A percentile compares a stretch with the other conserved stretches of the same genome.
These are phyloP conservation scores for Egretta garzetta DNA, from an alignment of 2,113 vertebrate species.

Conservation along the genomic window DNA sequence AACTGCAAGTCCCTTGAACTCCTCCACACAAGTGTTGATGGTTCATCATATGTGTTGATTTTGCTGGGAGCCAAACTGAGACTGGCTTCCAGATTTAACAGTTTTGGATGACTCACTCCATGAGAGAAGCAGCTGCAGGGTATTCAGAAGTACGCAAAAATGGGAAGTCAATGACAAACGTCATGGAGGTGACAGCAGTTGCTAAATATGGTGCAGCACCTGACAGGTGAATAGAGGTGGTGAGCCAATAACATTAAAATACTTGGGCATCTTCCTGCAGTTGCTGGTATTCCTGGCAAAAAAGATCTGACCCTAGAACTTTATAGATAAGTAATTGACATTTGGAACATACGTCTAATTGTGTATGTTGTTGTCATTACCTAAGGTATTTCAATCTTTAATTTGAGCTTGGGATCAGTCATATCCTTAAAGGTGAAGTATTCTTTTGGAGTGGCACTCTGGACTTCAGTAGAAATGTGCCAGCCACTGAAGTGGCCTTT, in stretches of 20 bases:
- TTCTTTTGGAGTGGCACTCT: neutral
- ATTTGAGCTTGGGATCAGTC: neutral
- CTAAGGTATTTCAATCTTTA: neutral
- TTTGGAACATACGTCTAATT: neutral
- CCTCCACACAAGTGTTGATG: neutral
- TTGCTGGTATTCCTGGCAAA: neutral
- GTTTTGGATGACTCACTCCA: slow-evolving; percentile 21
- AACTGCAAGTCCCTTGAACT: neutral
- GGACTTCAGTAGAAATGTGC: neutral
- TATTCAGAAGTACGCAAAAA: neutral
- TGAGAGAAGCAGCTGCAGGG: slow-evolving; percentile 37
- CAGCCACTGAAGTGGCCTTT: neutral
- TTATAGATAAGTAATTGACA: neutral
- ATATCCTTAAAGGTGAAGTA: neutral
- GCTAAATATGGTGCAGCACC: neutral
- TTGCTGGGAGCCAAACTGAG: neutral
- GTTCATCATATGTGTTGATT: slow-evolving; percentile 13
- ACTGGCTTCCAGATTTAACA: slow-evolving; percentile 4
- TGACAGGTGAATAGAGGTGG: neutral
- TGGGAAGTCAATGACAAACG: neutral
- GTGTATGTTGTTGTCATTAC: neutral
- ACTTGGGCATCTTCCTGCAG: neutral
- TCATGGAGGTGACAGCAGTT: neutral
- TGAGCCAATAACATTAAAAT: neutral
- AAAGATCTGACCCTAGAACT: neutral